These are phyloP conservation scores for Calypte anna DNA, from an alignment of 2,113 vertebrate genomes.

Conservation along the genomic window DNA sequence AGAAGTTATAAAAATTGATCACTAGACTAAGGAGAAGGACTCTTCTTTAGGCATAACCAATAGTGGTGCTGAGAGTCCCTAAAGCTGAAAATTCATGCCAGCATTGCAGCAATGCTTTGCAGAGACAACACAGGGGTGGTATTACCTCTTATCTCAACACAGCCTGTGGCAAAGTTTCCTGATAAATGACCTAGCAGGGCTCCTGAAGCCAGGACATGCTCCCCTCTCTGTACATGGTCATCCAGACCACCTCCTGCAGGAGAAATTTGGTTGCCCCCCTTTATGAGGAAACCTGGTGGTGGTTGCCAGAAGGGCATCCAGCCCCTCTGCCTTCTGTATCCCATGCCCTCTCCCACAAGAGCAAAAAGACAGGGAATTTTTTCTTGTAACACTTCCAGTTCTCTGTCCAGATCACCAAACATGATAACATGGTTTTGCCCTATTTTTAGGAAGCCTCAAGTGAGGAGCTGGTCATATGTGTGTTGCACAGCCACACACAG, in stretches of 20 bases:
- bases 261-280: background rate
- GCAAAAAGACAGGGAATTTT: background rate
- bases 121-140: background rate
- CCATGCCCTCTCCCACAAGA: background rate
- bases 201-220: background rate
- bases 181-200: background rate
- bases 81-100: background rate
- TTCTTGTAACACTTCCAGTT: background rate
- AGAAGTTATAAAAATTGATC: background rate
- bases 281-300: background rate
- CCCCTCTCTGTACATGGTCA: fast-evolving
- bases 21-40: background rate
- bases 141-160: background rate
- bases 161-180: background rate
- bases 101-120: background rate
- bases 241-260: background rate
- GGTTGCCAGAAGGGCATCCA: background rate
- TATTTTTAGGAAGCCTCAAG: background rate
- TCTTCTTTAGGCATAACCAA: background rate
- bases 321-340: background rate
- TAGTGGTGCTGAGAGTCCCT: background rate
- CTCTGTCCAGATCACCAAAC: background rate
- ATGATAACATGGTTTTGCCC: background rate
- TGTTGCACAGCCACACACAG: background rate
- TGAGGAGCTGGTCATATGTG: background rate